Conservation (phyloP, 2,797 vertebrate species). For the Enoplosus armatus region DNA sequence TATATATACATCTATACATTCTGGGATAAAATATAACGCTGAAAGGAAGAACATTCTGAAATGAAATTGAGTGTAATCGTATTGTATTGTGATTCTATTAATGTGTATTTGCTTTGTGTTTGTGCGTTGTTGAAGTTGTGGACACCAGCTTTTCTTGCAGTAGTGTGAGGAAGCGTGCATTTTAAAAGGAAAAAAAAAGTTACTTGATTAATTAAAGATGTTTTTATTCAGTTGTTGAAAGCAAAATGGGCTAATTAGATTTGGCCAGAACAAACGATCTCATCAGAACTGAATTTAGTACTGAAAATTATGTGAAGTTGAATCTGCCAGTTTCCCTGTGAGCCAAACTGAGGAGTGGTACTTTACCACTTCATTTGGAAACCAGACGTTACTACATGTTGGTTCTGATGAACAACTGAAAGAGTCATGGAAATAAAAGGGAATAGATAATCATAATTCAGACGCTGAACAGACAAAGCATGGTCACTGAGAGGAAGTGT, state of each 20-base stretch:
- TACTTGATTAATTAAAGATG: not conserved
- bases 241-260: not conserved
- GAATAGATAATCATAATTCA: not conserved
- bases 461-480: too few relatives aligned
- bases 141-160: not conserved
- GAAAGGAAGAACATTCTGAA: not conserved
- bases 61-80: too few relatives aligned
- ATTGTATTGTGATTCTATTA: too few relatives aligned
- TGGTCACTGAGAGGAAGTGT: too few relatives aligned
- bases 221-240: not conserved
- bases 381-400: too few relatives aligned
- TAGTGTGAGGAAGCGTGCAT: not conserved
- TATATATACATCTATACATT: too few relatives aligned
- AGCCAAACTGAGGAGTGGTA: not conserved
- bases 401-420: too few relatives aligned
- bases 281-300: not conserved
- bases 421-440: too few relatives aligned
- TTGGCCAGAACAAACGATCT: not conserved
- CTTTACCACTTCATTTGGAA: not conserved
- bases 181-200: not conserved
- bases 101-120: not conserved
- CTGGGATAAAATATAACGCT: not conserved
- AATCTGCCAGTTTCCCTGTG: not conserved
- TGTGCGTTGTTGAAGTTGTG: too few relatives aligned
- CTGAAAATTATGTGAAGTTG: not conserved